Conservation (phyloP, 2,888 invertebrate genomes). For the Frankliniella fusca region DNA sequence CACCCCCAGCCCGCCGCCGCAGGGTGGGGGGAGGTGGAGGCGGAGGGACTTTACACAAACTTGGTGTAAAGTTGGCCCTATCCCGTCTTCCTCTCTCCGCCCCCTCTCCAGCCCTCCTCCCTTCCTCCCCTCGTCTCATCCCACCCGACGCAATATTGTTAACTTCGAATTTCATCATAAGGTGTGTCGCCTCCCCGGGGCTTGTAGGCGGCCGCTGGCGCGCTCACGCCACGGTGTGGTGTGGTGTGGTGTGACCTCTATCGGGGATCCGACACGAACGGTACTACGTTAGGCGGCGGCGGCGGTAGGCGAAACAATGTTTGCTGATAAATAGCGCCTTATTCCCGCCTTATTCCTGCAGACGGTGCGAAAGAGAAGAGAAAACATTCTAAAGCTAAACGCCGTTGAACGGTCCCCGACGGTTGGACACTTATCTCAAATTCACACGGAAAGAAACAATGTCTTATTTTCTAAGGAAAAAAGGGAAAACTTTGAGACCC, state of each 20-base stretch:
- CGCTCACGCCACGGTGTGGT: not conserved
- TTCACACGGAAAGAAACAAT: no score
- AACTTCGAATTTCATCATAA: constrained; percentile 23
- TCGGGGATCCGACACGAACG: not conserved
- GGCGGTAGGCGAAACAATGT: no score
- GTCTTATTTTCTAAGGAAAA: no score
- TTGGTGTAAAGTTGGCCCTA: constrained; percentile 32
- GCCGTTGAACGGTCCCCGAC: no score
- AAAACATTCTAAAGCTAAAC: no score
- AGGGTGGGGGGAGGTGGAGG: not conserved
- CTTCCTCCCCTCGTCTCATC: not conserved
- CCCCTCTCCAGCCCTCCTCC: not conserved
- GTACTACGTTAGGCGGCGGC: not conserved
- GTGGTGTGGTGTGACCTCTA: not conserved
- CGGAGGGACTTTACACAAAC: constrained; percentile 8
- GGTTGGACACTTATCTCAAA: no score
- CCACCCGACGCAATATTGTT: constrained; percentile 17
- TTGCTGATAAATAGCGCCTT: no score
- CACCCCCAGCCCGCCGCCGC: not conserved
- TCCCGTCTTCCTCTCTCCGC: constrained; percentile 15
- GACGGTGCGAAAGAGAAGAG: no score
- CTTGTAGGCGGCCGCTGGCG: no score
- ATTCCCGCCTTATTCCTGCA: no score
- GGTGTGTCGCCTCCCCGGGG: not conserved
- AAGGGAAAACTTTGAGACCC: no score